Conservation (phyloP, 2,113 vertebrate species). For the cattle (Bos taurus) region DNA sequence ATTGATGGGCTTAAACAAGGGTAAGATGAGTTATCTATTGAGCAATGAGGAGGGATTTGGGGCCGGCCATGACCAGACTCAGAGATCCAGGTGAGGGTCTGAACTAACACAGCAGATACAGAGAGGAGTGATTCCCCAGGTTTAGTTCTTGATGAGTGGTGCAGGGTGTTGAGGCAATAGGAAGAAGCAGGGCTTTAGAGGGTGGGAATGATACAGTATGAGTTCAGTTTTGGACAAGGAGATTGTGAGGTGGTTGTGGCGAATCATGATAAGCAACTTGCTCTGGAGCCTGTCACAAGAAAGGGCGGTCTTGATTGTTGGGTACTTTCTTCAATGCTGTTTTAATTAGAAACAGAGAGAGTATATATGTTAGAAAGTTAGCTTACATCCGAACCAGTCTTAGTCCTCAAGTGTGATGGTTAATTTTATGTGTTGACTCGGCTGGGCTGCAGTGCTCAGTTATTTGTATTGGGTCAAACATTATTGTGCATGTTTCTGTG, state of each 20-base stretch:
- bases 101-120: too few relatives aligned
- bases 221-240: neutral
- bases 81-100: neutral
- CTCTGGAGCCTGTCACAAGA: too few relatives aligned
- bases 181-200: neutral
- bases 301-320: fast-evolving
- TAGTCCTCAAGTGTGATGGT: neutral
- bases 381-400: neutral
- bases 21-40: neutral
- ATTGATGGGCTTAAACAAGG: neutral
- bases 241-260: too few relatives aligned
- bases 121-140: neutral
- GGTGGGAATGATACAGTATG: too few relatives aligned
- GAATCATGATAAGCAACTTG: too few relatives aligned
- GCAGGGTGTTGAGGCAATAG: neutral
- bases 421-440: neutral
- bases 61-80: neutral
- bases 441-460: neutral
- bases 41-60: neutral
- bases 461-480: neutral
- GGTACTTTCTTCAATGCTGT: neutral
- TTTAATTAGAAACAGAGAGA: neutral
- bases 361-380: too few relatives aligned
- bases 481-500: neutral
- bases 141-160: too few relatives aligned